Evolutionary conservation across 2,797 vertebrate species (phyloP).

Genomic region (Parambassis ranga): DNA sequence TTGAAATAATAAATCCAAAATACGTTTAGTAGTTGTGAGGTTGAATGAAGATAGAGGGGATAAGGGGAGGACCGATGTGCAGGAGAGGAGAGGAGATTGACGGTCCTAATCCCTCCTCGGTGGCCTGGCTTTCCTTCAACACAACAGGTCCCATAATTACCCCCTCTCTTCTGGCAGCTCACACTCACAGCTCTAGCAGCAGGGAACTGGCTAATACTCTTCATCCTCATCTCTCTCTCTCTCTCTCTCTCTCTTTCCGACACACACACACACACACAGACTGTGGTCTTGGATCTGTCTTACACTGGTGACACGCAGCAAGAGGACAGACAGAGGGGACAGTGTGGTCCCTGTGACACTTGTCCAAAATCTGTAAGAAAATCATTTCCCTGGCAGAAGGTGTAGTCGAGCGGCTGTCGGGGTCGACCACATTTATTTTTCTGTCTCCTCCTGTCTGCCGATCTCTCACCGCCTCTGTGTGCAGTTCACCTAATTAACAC

Average conservation of each 20-base stretch:
- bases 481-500: slow-evolving; percentile 66
- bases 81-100: slow-evolving; percentile 53
- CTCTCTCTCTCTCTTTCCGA: too few relatives aligned
- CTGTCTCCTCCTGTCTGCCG: slow-evolving; percentile 49
- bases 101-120: slow-evolving; percentile 90
- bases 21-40: background rate
- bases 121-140: slow-evolving; percentile 90
- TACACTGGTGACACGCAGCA: slow-evolving; percentile 60
- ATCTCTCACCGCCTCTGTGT: slow-evolving; percentile 28
- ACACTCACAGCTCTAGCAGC: slow-evolving; percentile 85
- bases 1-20: slow-evolving; percentile 4
- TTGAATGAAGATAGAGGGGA: slow-evolving; percentile 19
- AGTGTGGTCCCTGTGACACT: slow-evolving; percentile 54
- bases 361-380: slow-evolving; percentile 46
- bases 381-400: slow-evolving; percentile 51
- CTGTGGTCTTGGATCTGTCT: slow-evolving; percentile 64
- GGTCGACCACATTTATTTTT: slow-evolving; percentile 22
- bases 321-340: slow-evolving; percentile 63
- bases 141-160: slow-evolving; percentile 95
- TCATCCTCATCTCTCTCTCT: slow-evolving; percentile 64
- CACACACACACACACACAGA: slow-evolving; percentile 26
- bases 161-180: slow-evolving; percentile 89
- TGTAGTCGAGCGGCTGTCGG: slow-evolving; percentile 43
- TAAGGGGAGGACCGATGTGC: background rate
- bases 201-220: slow-evolving; percentile 91